phyloP scores from a whole-genome alignment of 2,888 invertebrate species.

The Hyppa rectilinea region DNA sequence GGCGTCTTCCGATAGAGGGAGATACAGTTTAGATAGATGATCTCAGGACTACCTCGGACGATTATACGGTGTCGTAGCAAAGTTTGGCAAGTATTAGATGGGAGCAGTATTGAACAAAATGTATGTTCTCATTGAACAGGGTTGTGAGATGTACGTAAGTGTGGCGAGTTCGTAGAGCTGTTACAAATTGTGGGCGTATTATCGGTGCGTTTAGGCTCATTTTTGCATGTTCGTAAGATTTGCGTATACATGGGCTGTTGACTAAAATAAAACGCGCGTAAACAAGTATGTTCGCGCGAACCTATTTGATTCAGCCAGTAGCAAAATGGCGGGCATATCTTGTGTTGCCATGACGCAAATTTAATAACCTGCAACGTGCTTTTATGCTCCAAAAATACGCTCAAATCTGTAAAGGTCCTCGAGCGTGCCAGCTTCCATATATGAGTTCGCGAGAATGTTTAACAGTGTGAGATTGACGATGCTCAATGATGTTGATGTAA shows the following conservation, averaged over 20 bases:
- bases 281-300: conserved; percentile 15
- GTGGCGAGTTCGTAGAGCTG: neutral
- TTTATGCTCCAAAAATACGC: neutral
- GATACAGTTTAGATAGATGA: conserved; percentile 33
- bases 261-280: neutral
- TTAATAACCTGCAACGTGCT: neutral
- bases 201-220: neutral
- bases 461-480: conserved; percentile 23
- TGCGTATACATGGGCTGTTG: neutral
- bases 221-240: neutral
- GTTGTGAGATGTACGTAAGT: conserved; percentile 45
- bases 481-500: conserved; percentile 28
- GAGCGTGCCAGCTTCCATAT: conserved; percentile 23
- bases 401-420: conserved; percentile 13
- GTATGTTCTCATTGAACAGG: conserved; percentile 44
- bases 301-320: neutral
- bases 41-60: conserved; percentile 55
- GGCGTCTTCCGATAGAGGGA: neutral
- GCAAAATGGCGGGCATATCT: neutral
- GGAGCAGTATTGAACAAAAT: conserved; percentile 63
- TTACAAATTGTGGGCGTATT: neutral
- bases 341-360: neutral
- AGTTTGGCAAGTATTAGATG: conserved; percentile 66
- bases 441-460: conserved; percentile 14
- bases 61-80: conserved; percentile 39